These are phyloP conservation scores for Ecliptopera silaceata DNA, from an alignment of 2,888 invertebrate genomes.

Conservation along the genomic window DNA sequence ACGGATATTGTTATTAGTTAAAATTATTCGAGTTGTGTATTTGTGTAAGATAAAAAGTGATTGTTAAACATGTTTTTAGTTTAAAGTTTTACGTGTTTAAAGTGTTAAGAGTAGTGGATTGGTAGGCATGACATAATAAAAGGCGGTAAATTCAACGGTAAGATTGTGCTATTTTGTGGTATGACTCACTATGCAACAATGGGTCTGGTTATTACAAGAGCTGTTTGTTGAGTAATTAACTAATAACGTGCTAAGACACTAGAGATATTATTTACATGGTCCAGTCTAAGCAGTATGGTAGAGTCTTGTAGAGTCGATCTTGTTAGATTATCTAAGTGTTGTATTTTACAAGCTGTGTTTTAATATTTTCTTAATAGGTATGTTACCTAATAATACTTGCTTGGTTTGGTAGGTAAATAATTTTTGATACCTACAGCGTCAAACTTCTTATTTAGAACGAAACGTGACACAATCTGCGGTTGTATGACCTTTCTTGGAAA, in stretches of 20 bases:
- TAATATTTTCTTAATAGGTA: not conserved
- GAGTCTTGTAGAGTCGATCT: not conserved
- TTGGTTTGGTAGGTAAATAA: not conserved
- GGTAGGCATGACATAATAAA: conserved; percentile 34
- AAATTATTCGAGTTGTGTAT: not conserved
- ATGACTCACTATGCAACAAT: conserved; percentile 54
- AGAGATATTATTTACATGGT: not conserved
- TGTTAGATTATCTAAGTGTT: not conserved
- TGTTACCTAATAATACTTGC: not conserved
- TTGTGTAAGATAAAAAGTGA: not conserved
- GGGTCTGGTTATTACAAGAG: conserved; percentile 28
- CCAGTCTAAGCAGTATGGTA: not conserved
- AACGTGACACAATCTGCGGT: not conserved
- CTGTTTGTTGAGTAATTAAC: conserved; percentile 5
- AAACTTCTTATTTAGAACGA: too few species aligned
- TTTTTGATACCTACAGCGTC: not conserved
- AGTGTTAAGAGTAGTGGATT: not conserved
- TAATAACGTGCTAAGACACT: not conserved
- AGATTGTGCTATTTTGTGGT: conserved; percentile 40
- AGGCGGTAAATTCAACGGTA: conserved; percentile 58
- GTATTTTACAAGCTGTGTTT: not conserved
- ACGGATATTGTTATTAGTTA: not conserved
- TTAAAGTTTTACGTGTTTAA: not conserved
- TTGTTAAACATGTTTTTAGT: not conserved
- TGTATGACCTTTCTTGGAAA: not conserved